Evolutionary conservation across 2,113 vertebrate species (phyloP).

Genomic region (Pseudopipra pipra): DNA sequence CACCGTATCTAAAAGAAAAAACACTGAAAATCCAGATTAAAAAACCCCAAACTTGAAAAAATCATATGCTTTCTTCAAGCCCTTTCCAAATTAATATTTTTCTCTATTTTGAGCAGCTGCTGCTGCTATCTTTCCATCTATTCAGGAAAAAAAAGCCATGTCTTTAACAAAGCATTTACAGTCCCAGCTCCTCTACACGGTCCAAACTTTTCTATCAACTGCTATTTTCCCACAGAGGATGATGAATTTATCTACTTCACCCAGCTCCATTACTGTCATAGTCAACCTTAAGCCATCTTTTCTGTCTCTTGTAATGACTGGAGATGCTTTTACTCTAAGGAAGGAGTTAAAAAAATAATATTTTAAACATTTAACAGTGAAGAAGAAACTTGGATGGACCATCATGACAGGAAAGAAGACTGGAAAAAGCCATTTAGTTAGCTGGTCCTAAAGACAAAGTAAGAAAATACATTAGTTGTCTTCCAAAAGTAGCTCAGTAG

Average conservation of each 20-base stretch:
- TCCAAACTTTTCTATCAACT: background rate
- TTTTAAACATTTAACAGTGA: background rate
- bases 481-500: background rate
- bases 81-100: background rate
- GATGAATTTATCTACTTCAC: background rate
- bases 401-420: background rate
- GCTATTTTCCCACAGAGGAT: background rate
- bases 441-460: background rate
- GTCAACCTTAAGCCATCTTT: background rate
- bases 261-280: background rate
- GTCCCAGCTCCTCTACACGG: background rate
- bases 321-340: background rate
- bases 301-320: background rate
- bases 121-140: background rate
- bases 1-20: background rate
- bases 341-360: background rate
- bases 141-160: background rate
- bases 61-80: background rate
- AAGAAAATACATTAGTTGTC: background rate
- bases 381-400: background rate
- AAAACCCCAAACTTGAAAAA: background rate
- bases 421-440: background rate
- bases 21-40: background rate
- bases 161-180: background rate
- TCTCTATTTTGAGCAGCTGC: background rate